These are phyloP conservation scores for Pantelozetes paolii DNA, from an alignment of 2,888 invertebrate genomes.

Conservation along the genomic window DNA sequence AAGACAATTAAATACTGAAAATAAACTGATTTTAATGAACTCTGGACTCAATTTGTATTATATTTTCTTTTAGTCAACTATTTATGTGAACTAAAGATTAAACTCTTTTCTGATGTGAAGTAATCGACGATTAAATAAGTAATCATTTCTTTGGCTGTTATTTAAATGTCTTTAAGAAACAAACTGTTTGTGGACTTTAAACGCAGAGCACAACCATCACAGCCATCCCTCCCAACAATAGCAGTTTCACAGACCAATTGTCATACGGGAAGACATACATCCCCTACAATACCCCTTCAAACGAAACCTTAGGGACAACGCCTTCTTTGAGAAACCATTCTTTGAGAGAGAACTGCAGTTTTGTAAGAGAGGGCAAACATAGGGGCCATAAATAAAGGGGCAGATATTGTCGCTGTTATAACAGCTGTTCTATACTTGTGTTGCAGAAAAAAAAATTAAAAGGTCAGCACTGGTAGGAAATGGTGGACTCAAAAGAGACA, in stretches of 20 bases:
- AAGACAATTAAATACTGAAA: conserved; percentile 21
- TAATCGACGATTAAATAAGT: too few relatives aligned
- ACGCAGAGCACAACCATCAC: not conserved
- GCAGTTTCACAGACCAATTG: conserved; percentile 22
- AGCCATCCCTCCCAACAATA: not conserved
- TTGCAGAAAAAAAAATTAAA: conserved; percentile 7
- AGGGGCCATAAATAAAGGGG: conserved; percentile 1
- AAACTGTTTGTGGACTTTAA: conserved; percentile 17
- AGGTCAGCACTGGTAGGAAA: conserved; percentile 25
- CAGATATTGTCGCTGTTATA: conserved; percentile 1
- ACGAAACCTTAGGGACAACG: not conserved
- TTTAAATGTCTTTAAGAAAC: conserved; percentile 14
- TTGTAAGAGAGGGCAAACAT: not conserved
- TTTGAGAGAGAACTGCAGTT: too few relatives aligned
- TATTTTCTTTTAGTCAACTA: not conserved
- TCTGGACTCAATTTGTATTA: not conserved
- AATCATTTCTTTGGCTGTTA: not conserved
- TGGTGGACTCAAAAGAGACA: conserved; percentile 4
- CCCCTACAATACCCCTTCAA: conserved; percentile 14
- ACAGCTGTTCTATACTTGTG: conserved; percentile 15
- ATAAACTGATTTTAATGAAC: not conserved
- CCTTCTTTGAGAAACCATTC: conserved; percentile 10
- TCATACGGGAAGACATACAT: conserved; percentile 8
- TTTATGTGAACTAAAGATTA: not conserved
- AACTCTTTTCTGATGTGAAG: too few relatives aligned